Conservation (phyloP, 2,113 vertebrate species). For the Athene noctua region DNA sequence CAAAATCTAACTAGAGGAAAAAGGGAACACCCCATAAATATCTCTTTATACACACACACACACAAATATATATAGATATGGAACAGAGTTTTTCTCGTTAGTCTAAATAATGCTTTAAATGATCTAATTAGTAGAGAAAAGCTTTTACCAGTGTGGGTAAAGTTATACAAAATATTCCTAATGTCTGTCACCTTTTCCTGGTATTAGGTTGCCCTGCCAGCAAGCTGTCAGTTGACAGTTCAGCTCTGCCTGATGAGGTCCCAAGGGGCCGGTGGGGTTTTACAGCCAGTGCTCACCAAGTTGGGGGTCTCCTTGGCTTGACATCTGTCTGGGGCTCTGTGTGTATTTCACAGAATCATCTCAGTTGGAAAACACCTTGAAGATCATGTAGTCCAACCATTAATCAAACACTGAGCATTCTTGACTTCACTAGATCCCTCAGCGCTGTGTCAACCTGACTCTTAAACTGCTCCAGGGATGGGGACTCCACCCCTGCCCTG, state of each 20-base stretch:
- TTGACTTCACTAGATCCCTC: too few species aligned
- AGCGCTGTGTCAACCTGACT: too few species aligned
- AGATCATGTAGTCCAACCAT: too few species aligned
- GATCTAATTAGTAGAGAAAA: not conserved
- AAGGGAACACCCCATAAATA: not conserved
- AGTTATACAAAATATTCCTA: not conserved
- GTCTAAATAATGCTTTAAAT: not conserved
- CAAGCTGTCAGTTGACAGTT: not conserved
- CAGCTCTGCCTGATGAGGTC: not conserved
- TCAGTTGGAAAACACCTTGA: too few species aligned
- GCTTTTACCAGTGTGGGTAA: not conserved
- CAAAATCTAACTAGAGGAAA: not conserved
- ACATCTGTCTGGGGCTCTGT: not conserved
- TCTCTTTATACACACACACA: too few species aligned
- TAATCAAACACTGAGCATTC: too few species aligned
- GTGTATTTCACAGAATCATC: too few species aligned
- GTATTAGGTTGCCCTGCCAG: not conserved
- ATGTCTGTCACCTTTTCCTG: not conserved
- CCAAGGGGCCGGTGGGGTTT: accelerated
- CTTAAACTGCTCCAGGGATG: too few species aligned
- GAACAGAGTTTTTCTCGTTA: accelerated
- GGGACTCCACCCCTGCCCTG: too few species aligned
- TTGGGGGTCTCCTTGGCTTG: not conserved
- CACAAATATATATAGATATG: not conserved
- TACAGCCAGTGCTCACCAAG: accelerated